Percentiles rank a stretch among this genome's conserved stretches.
Conservation (phyloP, 2,797 vertebrate species). For the Leucoraja ocellata region DNA sequence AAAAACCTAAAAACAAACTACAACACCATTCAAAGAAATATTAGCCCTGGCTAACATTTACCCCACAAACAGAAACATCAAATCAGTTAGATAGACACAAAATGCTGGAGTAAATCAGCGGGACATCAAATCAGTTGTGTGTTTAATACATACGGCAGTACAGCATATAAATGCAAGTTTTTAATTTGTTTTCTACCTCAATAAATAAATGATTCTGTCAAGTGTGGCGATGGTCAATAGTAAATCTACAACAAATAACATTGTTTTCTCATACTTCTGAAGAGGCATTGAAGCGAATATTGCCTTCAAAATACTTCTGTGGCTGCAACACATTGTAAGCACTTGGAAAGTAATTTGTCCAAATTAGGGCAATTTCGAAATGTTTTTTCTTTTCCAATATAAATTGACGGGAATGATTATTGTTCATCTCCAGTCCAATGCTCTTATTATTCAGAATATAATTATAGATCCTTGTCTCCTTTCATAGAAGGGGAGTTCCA, state of each 20-base stretch:
- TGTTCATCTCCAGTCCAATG: neutral
- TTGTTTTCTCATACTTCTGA: neutral
- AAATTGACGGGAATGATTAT: neutral
- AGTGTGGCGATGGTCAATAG: neutral
- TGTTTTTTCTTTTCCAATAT: neutral
- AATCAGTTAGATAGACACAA: too few relatives aligned
- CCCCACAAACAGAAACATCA: neutral
- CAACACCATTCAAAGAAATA: neutral
- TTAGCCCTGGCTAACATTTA: neutral
- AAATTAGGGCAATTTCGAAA: neutral
- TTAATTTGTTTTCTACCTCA: neutral
- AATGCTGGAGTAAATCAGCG: too few relatives aligned
- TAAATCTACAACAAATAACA: neutral
- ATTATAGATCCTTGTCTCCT: neutral
- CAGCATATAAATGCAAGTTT: neutral
- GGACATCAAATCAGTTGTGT: too few relatives aligned
- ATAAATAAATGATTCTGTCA: neutral
- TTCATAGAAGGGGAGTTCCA: neutral
- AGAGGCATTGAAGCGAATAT: neutral
- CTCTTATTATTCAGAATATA: neutral
- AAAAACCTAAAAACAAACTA: too few relatives aligned
- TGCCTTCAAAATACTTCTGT: neutral
- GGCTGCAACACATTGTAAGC: neutral
- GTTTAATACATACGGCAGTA: neutral
- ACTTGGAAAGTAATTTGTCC: neutral